These are phyloP conservation scores for Cathartes aura DNA, from an alignment of 2,113 vertebrate species.

Conservation along the genomic window DNA sequence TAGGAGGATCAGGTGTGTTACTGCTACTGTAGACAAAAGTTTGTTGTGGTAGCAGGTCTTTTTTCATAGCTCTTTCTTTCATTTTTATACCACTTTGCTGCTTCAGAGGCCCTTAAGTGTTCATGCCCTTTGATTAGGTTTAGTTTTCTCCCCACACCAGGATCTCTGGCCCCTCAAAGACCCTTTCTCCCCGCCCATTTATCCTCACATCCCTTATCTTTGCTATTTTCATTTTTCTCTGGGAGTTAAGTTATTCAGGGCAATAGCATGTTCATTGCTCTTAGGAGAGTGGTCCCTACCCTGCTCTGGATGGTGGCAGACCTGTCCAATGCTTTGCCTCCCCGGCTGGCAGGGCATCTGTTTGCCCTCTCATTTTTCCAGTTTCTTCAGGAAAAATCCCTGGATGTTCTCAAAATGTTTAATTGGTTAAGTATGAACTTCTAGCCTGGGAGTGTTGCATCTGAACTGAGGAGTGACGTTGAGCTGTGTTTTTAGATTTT, in stretches of 20 bases:
- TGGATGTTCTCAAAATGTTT: not conserved
- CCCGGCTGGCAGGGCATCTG: not conserved
- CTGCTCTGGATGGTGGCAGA: not conserved
- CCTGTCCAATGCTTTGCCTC: not conserved
- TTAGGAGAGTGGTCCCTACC: rapidly evolving
- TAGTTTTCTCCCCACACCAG: not conserved
- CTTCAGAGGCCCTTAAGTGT: not conserved
- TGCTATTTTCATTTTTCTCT: not conserved
- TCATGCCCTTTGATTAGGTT: not conserved
- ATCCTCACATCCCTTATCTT: not conserved
- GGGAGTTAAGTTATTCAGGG: not conserved
- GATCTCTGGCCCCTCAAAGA: not conserved
- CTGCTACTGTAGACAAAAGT: not conserved
- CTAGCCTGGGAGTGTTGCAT: not conserved
- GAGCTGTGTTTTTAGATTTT: not conserved
- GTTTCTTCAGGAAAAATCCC: not conserved
- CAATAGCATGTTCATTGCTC: not conserved
- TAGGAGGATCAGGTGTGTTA: not conserved
- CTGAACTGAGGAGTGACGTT: not conserved
- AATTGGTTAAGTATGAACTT: not conserved
- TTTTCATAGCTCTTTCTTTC: not conserved
- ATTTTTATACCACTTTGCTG: not conserved
- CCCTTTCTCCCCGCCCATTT: not conserved
- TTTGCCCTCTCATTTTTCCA: not conserved
- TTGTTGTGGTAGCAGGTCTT: not conserved